phyloP scores from a whole-genome alignment of 2,113 vertebrate species.

The Anser cygnoides region DNA sequence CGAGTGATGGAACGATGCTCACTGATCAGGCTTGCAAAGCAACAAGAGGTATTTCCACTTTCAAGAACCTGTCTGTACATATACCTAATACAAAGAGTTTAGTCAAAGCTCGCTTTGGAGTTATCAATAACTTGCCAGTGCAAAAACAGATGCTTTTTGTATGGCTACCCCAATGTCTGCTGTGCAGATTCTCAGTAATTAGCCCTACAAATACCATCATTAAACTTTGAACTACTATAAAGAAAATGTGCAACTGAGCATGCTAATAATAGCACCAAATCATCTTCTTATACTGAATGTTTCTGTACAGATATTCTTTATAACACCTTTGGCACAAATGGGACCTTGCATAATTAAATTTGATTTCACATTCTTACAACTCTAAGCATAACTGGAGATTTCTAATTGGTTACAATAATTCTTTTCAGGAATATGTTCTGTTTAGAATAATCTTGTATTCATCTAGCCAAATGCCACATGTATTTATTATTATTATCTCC shows the following conservation, averaged over 20 bases:
- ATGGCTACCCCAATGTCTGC: neutral
- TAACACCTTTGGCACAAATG: conserved; percentile 33
- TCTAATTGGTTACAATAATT: conserved; percentile 68
- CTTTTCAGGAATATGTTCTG: conserved; percentile 1
- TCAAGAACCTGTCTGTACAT: neutral
- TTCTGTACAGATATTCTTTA: conserved; percentile 60
- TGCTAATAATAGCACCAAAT: conserved; percentile 41
- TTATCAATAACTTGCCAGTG: neutral
- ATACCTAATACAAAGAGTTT: neutral
- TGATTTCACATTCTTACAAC: conserved; percentile 63
- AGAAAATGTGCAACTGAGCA: conserved; percentile 32
- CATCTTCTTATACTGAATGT: neutral
- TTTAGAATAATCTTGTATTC: conserved; percentile 26
- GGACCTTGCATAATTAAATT: conserved; percentile 71
- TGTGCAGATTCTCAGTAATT: conserved; percentile 32
- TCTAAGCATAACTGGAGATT: conserved; percentile 47
- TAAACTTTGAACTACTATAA: conserved; percentile 48
- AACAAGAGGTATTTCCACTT: neutral
- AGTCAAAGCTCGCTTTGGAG: neutral
- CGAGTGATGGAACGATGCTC: fast-evolving
- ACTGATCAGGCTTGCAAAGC: neutral
- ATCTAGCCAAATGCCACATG: conserved; percentile 7
- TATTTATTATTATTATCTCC: conserved; percentile 56
- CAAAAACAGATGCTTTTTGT: neutral
- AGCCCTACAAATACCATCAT: conserved; percentile 30